phyloP scores from a whole-genome alignment of 2,888 invertebrate species.

The Drosophila pegasa region DNA sequence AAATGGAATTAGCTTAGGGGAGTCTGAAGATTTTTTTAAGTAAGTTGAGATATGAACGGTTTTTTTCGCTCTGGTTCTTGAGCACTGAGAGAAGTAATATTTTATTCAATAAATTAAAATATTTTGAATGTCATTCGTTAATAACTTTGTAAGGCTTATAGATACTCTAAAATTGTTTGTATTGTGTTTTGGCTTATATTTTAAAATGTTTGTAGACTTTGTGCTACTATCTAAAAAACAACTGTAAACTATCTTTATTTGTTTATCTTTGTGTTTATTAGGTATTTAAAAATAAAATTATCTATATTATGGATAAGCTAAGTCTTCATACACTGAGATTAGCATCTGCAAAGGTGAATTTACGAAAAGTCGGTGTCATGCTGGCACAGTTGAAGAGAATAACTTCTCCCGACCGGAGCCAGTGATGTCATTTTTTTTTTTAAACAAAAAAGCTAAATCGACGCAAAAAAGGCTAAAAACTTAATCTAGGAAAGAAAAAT shows the following conservation, averaged over 20 bases:
- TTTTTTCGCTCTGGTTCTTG: too few relatives aligned
- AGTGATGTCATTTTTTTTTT: too few relatives aligned
- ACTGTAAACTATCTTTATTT: background rate
- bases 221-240: too few relatives aligned
- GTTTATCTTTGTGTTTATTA: background rate
- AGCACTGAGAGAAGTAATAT: too few relatives aligned
- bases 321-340: background rate
- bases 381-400: background rate
- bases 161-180: background rate
- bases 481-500: too few relatives aligned
- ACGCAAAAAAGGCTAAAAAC: too few relatives aligned
- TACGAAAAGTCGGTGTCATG: background rate
- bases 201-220: background rate
- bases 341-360: background rate
- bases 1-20: constrained; percentile 37
- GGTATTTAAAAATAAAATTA: background rate
- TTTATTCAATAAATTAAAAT: background rate
- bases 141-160: background rate
- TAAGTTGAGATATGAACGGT: too few relatives aligned
- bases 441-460: too few relatives aligned
- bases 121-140: background rate
- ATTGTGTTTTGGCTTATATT: background rate
- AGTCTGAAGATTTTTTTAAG: background rate
- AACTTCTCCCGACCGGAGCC: too few relatives aligned
- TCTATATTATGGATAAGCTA: background rate